Conservation (phyloP, 2,113 vertebrate genomes). For the Laticauda laticaudata region DNA sequence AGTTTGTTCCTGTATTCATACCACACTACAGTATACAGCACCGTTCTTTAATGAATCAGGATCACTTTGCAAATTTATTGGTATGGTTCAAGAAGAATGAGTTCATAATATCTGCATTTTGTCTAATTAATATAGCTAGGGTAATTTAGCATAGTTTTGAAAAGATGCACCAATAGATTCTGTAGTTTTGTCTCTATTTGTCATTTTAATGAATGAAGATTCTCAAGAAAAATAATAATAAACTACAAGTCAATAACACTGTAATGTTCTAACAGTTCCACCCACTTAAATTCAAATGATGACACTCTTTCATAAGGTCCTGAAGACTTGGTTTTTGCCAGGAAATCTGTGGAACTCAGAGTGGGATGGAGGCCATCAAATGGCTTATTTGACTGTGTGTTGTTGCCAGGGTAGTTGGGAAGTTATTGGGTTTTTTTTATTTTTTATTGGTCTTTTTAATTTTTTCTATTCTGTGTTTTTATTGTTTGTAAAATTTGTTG, state of each 20-base stretch:
- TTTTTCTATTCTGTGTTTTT: not conserved
- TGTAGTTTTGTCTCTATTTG: not conserved
- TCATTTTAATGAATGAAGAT: not conserved
- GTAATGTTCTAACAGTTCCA: not conserved
- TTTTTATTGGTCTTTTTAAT: too few relatives aligned
- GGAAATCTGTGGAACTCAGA: not conserved
- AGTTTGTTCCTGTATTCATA: not conserved
- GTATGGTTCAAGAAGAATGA: not conserved
- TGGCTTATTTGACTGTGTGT: not conserved
- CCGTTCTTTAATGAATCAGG: not conserved
- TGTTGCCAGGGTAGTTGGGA: not conserved
- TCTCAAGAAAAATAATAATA: not conserved
- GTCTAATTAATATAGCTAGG: not conserved
- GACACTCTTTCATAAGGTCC: not conserved
- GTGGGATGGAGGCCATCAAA: not conserved
- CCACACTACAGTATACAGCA: not conserved
- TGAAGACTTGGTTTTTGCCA: not conserved
- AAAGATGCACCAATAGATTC: not conserved
- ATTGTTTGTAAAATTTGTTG: not conserved
- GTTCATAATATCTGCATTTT: not conserved
- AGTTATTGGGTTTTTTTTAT: not conserved
- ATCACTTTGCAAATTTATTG: not conserved
- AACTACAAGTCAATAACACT: conserved; percentile 17
- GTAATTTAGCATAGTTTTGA: not conserved
- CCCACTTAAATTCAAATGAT: not conserved